A percentile compares a stretch with the other conserved stretches of the same genome.
Conservation (phyloP, 2,797 vertebrate species). For the Semotilus atromaculatus region DNA sequence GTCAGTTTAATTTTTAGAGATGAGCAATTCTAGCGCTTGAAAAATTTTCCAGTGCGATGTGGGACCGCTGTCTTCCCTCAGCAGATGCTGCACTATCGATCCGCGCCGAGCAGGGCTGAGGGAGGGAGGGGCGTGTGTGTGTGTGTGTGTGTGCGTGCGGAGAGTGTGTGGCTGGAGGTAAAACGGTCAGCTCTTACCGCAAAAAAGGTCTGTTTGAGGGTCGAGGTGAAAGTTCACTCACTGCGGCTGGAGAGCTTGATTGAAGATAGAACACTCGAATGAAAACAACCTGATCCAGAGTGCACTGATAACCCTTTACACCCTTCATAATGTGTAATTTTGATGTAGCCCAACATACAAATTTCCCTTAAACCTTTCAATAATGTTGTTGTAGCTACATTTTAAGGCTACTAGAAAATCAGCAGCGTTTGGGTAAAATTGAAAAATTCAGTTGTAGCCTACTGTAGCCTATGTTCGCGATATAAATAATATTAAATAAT, state of each 20-base stretch:
- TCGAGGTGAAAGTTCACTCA: slow-evolving; percentile 80
- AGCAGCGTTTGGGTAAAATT: neutral
- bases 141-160: slow-evolving; percentile 47
- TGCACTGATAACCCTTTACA: slow-evolving; percentile 48
- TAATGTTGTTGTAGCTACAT: neutral
- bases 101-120: slow-evolving; percentile 69
- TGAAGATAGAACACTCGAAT: slow-evolving; percentile 64
- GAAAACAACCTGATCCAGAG: slow-evolving; percentile 23
- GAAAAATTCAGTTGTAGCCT: neutral
- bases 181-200: slow-evolving; percentile 74
- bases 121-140: slow-evolving; percentile 61
- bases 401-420: neutral
- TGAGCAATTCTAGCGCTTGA: slow-evolving; percentile 78
- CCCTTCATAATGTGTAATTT: slow-evolving; percentile 60
- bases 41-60: slow-evolving; percentile 71
- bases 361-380: slow-evolving; percentile 3
- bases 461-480: neutral
- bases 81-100: slow-evolving; percentile 85
- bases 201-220: slow-evolving; percentile 68
- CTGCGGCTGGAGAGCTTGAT: slow-evolving; percentile 71
- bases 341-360: slow-evolving; percentile 6
- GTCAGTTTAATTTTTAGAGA: slow-evolving; percentile 83
- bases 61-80: slow-evolving; percentile 78
- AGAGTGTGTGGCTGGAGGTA: slow-evolving; percentile 75
- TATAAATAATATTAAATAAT: neutral